phyloP scores from a whole-genome alignment of 2,113 vertebrate genomes.

The Microcebus ravelobensis region DNA sequence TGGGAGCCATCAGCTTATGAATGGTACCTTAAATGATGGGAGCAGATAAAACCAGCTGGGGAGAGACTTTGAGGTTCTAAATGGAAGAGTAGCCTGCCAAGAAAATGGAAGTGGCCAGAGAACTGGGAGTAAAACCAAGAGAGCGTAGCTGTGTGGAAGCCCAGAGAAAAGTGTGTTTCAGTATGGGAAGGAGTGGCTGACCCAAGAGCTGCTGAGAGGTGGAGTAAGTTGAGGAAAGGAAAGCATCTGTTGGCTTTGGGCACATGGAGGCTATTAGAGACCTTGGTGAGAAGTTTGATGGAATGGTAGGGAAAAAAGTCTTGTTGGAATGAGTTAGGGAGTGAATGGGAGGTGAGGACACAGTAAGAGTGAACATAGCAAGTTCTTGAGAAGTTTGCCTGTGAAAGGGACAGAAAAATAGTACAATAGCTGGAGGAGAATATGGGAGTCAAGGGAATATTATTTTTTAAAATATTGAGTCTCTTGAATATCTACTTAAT shows the following conservation, averaged over 20 bases:
- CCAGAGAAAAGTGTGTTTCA: background rate
- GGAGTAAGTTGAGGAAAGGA: background rate
- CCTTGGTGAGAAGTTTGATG: background rate
- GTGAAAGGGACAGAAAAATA: background rate
- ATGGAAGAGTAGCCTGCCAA: background rate
- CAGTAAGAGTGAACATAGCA: background rate
- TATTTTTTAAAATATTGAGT: background rate
- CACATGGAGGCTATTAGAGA: background rate
- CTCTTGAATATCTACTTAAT: constrained; percentile 5
- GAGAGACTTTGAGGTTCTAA: background rate
- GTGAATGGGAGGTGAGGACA: background rate
- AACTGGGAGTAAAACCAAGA: background rate
- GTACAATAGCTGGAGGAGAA: background rate
- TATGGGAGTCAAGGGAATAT: background rate
- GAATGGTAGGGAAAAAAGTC: background rate
- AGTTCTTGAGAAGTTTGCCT: constrained; percentile 5
- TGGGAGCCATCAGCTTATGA: background rate
- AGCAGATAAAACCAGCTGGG: background rate
- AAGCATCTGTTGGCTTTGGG: background rate
- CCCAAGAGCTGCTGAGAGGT: background rate
- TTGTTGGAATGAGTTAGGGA: background rate
- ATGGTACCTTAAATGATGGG: background rate
- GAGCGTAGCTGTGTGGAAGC: background rate
- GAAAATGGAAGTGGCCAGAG: background rate
- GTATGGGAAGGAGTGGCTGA: background rate